Base-by-base conservation (phyloP, 2,888 invertebrate species). In the Eilema caniola region DNA sequence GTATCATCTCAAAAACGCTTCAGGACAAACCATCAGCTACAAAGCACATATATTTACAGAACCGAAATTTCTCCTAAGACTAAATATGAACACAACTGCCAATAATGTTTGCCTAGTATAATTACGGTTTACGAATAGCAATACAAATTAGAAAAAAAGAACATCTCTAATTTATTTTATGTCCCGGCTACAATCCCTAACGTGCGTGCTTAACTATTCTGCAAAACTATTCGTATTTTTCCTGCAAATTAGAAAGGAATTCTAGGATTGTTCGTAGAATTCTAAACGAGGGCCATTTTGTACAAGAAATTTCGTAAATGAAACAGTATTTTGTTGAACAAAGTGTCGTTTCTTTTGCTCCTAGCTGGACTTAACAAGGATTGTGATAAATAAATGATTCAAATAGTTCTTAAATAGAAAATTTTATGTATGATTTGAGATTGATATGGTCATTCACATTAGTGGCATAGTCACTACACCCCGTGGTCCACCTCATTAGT, bases 91-190 rank as follows among this genome's bases (percentile, higher is more conserved):
- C 31, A 8, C 31, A 4, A 3, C 5, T 3, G 5, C 5, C 3
- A 5, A 28, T 4, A 28, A 5, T 28, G 28, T 3, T 33, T 33
- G 8, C 31, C 31, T 0, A 33, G 23, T 62, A 23, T 23, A 28
- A 61, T 12, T n/a, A 61, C 31, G 14, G 24, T 59, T 25, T 23
- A 28, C 20, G n/a, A 53, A n/a, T 28, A n/a, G 20, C 12, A 64
- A n/a, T 20, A 61, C 14, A 23, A n/a, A 47, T 16, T 28, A 53
- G 47, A 25, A 47, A n/a, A 28, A 37, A 62, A 37, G 5, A 66
- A n/a, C 62, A 62, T 25, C 28, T 69, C 73, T 67, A 68, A 76
- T 78, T 71, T 73, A 71, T 71, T 74, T 67, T 41, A 60, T 68
- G 61, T 63, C 47, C 67, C 41, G 37, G 67, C n/a, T 66, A 57